Conservation (phyloP, 2,888 invertebrate species). For the Agrotis ipsilon region DNA sequence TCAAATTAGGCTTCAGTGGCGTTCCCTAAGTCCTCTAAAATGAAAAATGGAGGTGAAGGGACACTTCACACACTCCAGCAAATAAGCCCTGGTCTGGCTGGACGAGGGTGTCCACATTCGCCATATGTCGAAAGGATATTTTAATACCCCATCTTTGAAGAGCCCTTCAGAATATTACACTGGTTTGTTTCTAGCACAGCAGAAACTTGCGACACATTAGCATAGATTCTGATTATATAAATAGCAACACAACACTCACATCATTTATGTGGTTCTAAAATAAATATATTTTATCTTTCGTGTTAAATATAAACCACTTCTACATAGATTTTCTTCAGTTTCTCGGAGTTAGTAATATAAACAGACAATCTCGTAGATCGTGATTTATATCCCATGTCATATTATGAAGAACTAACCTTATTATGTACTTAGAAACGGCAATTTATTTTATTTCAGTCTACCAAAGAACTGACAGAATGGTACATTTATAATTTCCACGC, state of each 20-base stretch:
- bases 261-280: slow-evolving; percentile 41
- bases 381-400: neutral
- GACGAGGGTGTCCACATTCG: too few relatives aligned
- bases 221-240: slow-evolving; percentile 21
- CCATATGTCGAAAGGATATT: too few relatives aligned
- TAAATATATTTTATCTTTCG: slow-evolving; percentile 31
- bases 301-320: slow-evolving; percentile 29
- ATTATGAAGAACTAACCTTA: neutral
- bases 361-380: neutral
- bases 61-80: too few relatives aligned
- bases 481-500: slow-evolving; percentile 12
- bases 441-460: slow-evolving; percentile 3
- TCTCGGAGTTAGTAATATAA: slow-evolving; percentile 19
- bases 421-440: neutral
- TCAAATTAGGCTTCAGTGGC: too few relatives aligned
- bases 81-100: too few relatives aligned
- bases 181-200: neutral
- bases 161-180: neutral
- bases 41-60: too few relatives aligned
- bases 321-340: slow-evolving; percentile 26
- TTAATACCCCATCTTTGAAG: too few relatives aligned
- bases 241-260: slow-evolving; percentile 39
- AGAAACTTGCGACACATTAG: slow-evolving; percentile 11
- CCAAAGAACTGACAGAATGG: neutral
- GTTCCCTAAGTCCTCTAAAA: too few relatives aligned